Evolutionary conservation across 1,140 invertebrate species (phyloP), one percentile per base, ranked within the genome.

Genomic region (Lucilia cuprina): DNA sequence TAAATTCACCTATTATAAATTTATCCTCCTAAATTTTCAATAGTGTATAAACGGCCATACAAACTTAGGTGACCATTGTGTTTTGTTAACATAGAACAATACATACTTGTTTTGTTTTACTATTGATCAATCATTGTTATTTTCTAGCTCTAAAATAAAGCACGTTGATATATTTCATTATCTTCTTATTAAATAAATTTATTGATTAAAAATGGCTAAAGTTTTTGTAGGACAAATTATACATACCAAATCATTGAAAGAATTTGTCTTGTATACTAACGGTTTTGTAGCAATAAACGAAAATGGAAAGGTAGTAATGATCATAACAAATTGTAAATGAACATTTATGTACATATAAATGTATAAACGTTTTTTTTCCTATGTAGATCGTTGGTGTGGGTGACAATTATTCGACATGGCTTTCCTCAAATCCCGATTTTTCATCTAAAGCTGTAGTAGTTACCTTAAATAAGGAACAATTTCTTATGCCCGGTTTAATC

Each of bases 401-500:
- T 3, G 83, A 50, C 8, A 84, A 89, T 49, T 91, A 86, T 35
- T 14, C 35, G 77, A 85, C 21, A 84, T 83, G 85, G 60, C 77
- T 10, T 19, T 25, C 2, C 55, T 83, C 7, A 19, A 60, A 1
- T 14, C 21, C 83, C 2, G 10, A 86, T 35, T 80, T 25, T 47
- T 49, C 77, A 0, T 13, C 49, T n/a, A 60, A 19, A 8, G 78
- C 49, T 14, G 21, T 82, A 30, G 86, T 90, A 41, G 88, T 90
- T 55, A 84, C 85, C 13, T 86, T 96, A 10, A 91, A 88, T 65
- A 82, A 91, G 12, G 91, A 92, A 82, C 94, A 97, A 91, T 95
- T 98, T 89, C 87, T 98, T 7, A 95, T 97, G 86, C 97, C 97
- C 5, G 97, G 97, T 5, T 95, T 98, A 84, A 93, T 98, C 5